Percentiles rank a stretch among this genome's conserved stretches.
phyloP scores from a whole-genome alignment of 2,888 invertebrate genomes.

The Drosophila nigricruria region DNA sequence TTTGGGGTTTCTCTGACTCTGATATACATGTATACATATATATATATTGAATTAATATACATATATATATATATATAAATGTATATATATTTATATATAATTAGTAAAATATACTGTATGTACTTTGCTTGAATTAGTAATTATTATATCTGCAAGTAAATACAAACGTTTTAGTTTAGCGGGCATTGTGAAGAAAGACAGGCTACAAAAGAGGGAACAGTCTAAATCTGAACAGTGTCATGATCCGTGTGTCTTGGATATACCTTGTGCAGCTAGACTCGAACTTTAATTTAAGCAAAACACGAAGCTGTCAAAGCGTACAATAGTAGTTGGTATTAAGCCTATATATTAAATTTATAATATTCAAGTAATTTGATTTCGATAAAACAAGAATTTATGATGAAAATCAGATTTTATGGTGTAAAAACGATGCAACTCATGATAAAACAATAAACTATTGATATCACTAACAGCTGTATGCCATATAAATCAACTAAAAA shows the following conservation, averaged over 20 bases:
- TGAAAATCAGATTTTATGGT: background rate
- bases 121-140: conserved; percentile 78
- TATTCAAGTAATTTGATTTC: background rate
- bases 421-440: background rate
- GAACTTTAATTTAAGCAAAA: too few species aligned
- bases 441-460: background rate
- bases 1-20: conserved; percentile 40
- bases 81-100: conserved; percentile 42
- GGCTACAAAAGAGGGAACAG: conserved; percentile 46
- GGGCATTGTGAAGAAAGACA: conserved; percentile 38
- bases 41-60: conserved; percentile 34
- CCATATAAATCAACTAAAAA: background rate
- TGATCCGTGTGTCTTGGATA: conserved; percentile 5
- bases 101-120: conserved; percentile 72
- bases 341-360: too few species aligned
- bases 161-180: conserved; percentile 79
- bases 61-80: conserved; percentile 36
- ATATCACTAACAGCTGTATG: background rate
- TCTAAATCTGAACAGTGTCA: conserved; percentile 17
- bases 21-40: conserved; percentile 48
- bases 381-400: background rate
- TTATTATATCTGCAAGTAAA: conserved; percentile 84
- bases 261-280: conserved; percentile 7
- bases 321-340: too few species aligned
- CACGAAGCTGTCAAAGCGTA: too few species aligned